Percentiles rank a stretch among this genome's conserved stretches.
phyloP scores from a whole-genome alignment of 2,113 vertebrate species.

The Callopanchax toddi region DNA sequence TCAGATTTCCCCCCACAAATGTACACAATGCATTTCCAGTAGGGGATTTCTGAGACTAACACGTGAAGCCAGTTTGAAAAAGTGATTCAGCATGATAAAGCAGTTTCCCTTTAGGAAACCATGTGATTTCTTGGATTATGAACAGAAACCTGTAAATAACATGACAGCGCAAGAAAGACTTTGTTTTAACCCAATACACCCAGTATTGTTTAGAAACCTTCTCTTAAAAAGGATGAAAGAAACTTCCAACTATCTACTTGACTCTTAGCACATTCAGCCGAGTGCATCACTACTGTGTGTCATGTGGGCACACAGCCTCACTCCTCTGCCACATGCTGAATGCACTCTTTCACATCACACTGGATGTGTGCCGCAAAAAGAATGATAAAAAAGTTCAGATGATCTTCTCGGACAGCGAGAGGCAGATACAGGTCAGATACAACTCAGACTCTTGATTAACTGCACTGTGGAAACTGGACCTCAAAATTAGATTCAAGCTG shows the following conservation, averaged over 20 bases:
- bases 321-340: conserved; percentile 59
- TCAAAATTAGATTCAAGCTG: not conserved
- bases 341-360: conserved; percentile 69
- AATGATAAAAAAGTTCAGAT: conserved; percentile 30
- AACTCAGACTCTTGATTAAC: conserved; percentile 1
- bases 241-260: not conserved
- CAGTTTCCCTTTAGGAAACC: not conserved
- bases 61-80: not conserved
- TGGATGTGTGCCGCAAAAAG: conserved; percentile 62
- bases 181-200: not conserved
- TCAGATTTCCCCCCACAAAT: conserved; percentile 2
- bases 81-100: conserved; percentile 24
- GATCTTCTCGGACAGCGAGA: conserved; percentile 22
- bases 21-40: not conserved
- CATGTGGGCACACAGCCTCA: conserved; percentile 54
- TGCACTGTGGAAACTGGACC: not conserved
- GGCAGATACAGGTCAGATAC: conserved; percentile 25
- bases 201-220: not conserved
- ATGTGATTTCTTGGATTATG: conserved; percentile 18
- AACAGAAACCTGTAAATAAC: conserved; percentile 17
- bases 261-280: conserved; percentile 1
- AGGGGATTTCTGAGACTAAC: conserved; percentile 7
- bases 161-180: conserved; percentile 22
- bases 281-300: conserved; percentile 25
- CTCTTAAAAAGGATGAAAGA: conserved; percentile 8